phyloP scores from a whole-genome alignment of 1,140 invertebrate genomes.

The Oryctes rhinoceros region DNA sequence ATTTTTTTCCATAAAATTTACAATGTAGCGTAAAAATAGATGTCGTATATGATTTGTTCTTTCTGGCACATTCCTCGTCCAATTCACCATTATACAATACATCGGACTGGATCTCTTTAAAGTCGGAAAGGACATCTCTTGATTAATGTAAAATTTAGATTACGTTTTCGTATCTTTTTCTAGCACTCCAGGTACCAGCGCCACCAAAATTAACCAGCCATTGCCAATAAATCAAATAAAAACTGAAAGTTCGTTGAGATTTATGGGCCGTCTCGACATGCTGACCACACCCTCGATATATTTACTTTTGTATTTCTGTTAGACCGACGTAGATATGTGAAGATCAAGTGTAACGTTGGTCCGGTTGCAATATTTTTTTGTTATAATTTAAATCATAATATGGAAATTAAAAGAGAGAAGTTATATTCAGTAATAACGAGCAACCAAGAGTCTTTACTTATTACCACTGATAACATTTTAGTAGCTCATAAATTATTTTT shows the following conservation, averaged over 20 bases:
- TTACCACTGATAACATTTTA: too few species aligned
- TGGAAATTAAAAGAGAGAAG: too few species aligned
- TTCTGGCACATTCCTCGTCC: neutral
- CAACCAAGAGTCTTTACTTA: too few species aligned
- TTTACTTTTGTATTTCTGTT: conserved; percentile 46
- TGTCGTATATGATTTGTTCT: neutral
- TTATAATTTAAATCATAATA: too few species aligned
- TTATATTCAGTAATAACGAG: too few species aligned
- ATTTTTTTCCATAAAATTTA: too few species aligned
- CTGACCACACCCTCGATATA: conserved; percentile 50
- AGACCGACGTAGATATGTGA: neutral
- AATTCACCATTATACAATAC: conserved; percentile 37
- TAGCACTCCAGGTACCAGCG: conserved; percentile 44
- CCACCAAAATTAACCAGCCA: conserved; percentile 48
- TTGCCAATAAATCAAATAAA: conserved; percentile 53
- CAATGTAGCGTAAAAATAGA: too few species aligned
- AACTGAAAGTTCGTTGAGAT: conserved; percentile 52
- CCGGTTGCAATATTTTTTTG: too few species aligned
- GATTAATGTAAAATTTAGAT: conserved; percentile 47
- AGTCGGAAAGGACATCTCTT: conserved; percentile 47
- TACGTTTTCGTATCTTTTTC: conserved; percentile 37
- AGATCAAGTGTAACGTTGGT: neutral
- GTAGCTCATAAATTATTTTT: too few species aligned
- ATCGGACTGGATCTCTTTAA: conserved; percentile 45
- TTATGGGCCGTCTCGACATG: conserved; percentile 50